phyloP scores from a whole-genome alignment of 2,797 vertebrate genomes.

The Brachymystax lenok region DNA sequence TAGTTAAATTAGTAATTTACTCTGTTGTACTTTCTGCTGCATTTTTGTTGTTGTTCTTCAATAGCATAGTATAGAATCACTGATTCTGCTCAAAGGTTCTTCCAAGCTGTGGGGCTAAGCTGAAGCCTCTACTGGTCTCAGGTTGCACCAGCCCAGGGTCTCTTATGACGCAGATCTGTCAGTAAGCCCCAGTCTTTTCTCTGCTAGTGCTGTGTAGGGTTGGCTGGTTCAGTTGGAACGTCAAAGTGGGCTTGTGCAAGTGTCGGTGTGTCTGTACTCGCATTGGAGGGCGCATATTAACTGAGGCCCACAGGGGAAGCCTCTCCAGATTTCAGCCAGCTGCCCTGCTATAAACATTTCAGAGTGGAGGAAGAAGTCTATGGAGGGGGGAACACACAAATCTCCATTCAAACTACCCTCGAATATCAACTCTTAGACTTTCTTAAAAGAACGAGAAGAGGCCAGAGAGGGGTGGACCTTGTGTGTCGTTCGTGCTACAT shows the following conservation, averaged over 20 bases:
- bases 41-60: not conserved
- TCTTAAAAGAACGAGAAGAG: conserved; percentile 18
- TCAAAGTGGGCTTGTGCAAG: conserved; percentile 42
- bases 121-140: conserved; percentile 30
- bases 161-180: conserved; percentile 42
- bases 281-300: conserved; percentile 68
- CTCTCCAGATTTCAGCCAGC: conserved; percentile 74
- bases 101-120: not conserved
- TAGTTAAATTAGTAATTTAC: not conserved
- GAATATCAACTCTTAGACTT: conserved; percentile 16
- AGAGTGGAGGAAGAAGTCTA: conserved; percentile 33
- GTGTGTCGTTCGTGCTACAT: not conserved
- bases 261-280: conserved; percentile 15
- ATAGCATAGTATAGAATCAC: not conserved
- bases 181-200: conserved; percentile 35
- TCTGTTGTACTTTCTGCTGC: not conserved
- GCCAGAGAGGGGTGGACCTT: conserved; percentile 12
- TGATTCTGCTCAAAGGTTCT: conserved; percentile 39
- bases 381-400: conserved; percentile 26
- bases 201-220: conserved; percentile 36
- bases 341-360: conserved; percentile 68
- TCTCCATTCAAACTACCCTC: not conserved
- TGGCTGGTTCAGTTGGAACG: conserved; percentile 49
- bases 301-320: conserved; percentile 74
- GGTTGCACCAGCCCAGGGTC: conserved; percentile 30